Evolutionary conservation across 2,797 vertebrate species (phyloP).

Genomic region (Tenualosa ilisha): DNA sequence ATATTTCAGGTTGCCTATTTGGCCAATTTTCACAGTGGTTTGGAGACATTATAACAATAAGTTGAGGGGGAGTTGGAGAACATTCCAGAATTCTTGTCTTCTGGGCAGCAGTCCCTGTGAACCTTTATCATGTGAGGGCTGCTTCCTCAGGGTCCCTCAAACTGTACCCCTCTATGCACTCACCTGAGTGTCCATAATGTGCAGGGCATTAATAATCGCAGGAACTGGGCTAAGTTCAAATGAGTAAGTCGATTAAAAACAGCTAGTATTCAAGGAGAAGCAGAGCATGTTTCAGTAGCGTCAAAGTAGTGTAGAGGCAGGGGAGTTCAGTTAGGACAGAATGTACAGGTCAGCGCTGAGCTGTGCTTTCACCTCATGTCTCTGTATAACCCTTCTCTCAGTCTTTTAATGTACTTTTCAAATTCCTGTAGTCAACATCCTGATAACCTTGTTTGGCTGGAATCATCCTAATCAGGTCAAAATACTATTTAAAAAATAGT

Average conservation of each 20-base stretch:
- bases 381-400: constrained; percentile 33
- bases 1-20: constrained; percentile 67
- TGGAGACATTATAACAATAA: constrained; percentile 57
- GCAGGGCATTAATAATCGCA: constrained; percentile 60
- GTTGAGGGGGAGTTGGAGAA: constrained; percentile 41
- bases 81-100: background rate
- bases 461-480: background rate
- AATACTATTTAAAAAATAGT: background rate
- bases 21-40: constrained; percentile 60
- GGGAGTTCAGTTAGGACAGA: constrained; percentile 66
- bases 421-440: background rate
- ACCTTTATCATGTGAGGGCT: constrained; percentile 57
- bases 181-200: constrained; percentile 67
- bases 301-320: constrained; percentile 63
- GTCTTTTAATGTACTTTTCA: constrained; percentile 33
- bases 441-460: background rate
- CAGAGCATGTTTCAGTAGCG: constrained; percentile 61
- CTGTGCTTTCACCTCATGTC: constrained; percentile 46
- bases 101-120: constrained; percentile 41
- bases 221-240: constrained; percentile 64
- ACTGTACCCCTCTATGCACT: constrained; percentile 44
- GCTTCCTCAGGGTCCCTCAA: constrained; percentile 43
- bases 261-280: constrained; percentile 56
- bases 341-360: constrained; percentile 63
- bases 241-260: constrained; percentile 67